Conservation (phyloP, 2,888 invertebrate species). For the Dexiosoma caninum region DNA sequence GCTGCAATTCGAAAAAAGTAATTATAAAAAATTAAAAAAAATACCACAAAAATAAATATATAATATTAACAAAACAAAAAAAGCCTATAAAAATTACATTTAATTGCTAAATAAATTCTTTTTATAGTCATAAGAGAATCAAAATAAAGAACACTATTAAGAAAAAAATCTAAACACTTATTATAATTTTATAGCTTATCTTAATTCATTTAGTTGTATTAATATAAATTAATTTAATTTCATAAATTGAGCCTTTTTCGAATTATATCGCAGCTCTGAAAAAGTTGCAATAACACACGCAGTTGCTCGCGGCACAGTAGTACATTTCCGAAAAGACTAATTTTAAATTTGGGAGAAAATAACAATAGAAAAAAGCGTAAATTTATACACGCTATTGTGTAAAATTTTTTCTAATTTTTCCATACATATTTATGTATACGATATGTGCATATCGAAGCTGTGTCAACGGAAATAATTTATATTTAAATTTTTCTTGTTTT, state of each 20-base stretch:
- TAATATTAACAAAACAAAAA: conserved; percentile 47
- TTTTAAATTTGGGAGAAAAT: background rate
- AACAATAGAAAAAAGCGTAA: background rate
- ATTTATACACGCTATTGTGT: too few relatives aligned
- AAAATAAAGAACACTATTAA: conserved; percentile 31
- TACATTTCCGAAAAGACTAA: background rate
- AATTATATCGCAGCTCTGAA: background rate
- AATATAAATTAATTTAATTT: background rate
- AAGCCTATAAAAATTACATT: conserved; percentile 61
- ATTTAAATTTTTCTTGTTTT: too few relatives aligned
- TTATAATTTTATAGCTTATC: conserved; percentile 11
- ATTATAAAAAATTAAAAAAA: conserved; percentile 48
- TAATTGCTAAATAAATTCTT: conserved; percentile 63
- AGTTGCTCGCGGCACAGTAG: background rate
- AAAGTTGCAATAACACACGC: background rate
- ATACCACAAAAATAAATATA: conserved; percentile 60
- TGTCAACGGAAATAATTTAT: too few relatives aligned
- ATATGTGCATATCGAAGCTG: too few relatives aligned
- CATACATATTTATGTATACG: too few relatives aligned
- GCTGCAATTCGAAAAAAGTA: conserved; percentile 61
- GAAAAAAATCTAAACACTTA: conserved; percentile 25
- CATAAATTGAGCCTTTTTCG: background rate
- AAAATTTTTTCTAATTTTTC: too few relatives aligned
- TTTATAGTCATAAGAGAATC: conserved; percentile 56
- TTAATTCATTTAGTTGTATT: background rate